Base-by-base conservation (phyloP, 2,113 vertebrate genomes). In the Mionectes macconnelli region DNA sequence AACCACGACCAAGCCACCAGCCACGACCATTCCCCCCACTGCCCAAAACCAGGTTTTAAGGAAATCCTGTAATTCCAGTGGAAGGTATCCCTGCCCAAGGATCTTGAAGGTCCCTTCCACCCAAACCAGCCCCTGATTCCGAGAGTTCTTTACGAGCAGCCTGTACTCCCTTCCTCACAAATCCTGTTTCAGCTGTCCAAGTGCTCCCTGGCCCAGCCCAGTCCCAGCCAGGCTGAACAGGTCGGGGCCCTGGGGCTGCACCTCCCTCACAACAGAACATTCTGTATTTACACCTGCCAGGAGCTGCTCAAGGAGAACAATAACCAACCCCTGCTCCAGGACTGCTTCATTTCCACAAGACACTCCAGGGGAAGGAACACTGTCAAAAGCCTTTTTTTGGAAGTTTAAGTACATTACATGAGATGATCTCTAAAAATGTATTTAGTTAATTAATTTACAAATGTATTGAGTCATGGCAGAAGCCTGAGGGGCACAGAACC, bases 281-380 rank as follows among this genome's bases (percentile, higher is more conserved):
- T 2, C 1, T 7, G 63, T 35, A 4, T 7, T 68, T 7, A 3
- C 1, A 40, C 49, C 64, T 63, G 12, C 49, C 59, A 64, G 69
- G 53, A 72, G 4, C n/a, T 25, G 27, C 2, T 8, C 13, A 13
- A 31, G 3, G 47, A 73, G 33, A 25, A 70, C 24, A 21, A 37
- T 1, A 9, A 66, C 8, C 67, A 30, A 12, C 1, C 45, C 42
- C 47, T 49, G 17, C 0, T 24, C 64, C 64, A 9, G 0, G 1
- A 10, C 0, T 35, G 57, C 39, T 63, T 23, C 2, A 0, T 19
- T 35, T 20, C 67, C 81, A 67, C 28, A 59, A 79, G 24, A 57
- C n/a, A 16, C 24, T 35, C 4, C 14, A 50, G 35, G 40, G 47
- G 4, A 83, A 68, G 6, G 9, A 84, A 21, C 27, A 15, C 17